Percentiles rank a stretch among this genome's conserved stretches.
phyloP scores from a whole-genome alignment of 2,113 vertebrate genomes.

The Barnardius zonarius region DNA sequence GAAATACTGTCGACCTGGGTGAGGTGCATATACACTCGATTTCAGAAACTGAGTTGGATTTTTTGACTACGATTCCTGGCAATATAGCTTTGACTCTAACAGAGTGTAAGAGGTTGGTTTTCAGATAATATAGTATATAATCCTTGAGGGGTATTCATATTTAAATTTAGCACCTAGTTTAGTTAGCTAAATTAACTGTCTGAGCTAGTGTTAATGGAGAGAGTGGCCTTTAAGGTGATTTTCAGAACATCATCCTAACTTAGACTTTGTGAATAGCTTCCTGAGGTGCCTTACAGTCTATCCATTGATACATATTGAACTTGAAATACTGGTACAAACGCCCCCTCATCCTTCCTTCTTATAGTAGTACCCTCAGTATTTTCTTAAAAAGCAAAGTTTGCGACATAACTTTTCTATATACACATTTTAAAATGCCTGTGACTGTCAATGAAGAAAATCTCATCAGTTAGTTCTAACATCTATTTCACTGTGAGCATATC shows the following conservation, averaged over 20 bases:
- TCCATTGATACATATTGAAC: background rate
- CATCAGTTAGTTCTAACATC: background rate
- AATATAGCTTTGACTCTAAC: background rate
- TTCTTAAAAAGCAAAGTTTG: background rate
- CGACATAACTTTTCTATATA: background rate
- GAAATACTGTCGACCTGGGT: accelerated
- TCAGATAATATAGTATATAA: background rate
- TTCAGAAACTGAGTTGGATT: background rate
- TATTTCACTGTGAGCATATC: background rate
- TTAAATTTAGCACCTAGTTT: background rate
- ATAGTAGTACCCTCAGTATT: background rate
- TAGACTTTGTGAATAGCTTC: background rate
- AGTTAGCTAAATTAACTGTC: background rate
- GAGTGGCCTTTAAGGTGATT: background rate
- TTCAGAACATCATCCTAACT: background rate
- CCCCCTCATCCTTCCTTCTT: background rate
- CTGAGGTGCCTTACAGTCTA: background rate
- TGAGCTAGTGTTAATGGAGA: background rate
- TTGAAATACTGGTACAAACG: background rate
- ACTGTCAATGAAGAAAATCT: background rate
- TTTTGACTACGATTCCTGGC: background rate
- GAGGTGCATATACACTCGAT: accelerated
- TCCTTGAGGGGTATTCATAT: background rate
- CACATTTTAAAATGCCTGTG: background rate
- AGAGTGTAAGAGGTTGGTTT: background rate